Evolutionary conservation across 2,888 invertebrate species (phyloP).

Genomic region (Hypena proboscidalis): DNA sequence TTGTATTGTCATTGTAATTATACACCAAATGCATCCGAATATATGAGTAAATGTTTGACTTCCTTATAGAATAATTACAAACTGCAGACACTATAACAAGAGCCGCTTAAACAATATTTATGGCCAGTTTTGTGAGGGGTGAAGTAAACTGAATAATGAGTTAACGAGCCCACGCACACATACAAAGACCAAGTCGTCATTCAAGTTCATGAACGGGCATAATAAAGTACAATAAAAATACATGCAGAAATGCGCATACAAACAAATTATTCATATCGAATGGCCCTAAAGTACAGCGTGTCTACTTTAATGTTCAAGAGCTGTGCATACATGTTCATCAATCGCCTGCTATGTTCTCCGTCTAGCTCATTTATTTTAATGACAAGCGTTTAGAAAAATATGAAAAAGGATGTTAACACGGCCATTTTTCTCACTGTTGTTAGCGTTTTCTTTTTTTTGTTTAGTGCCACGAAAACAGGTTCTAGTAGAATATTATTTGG

Average conservation of each 20-base stretch:
- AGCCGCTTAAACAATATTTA: not conserved
- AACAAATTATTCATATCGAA: conserved; percentile 5
- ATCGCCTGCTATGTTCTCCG: not conserved
- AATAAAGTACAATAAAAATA: conserved; percentile 2
- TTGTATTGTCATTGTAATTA: too few relatives aligned
- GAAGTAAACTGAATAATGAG: conserved; percentile 2
- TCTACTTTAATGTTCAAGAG: conserved; percentile 1
- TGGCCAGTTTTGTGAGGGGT: conserved; percentile 1
- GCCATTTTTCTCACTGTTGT: not conserved
- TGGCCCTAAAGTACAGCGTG: conserved; percentile 7
- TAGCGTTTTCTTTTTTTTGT: too few relatives aligned
- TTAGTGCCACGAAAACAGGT: too few relatives aligned
- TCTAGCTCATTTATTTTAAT: conserved; percentile 7
- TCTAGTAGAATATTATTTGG: too few relatives aligned
- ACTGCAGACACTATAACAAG: not conserved
- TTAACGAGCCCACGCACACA: conserved; percentile 2
- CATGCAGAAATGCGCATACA: not conserved
- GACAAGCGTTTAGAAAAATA: conserved; percentile 3
- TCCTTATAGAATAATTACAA: conserved; percentile 3
- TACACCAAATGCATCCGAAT: not conserved
- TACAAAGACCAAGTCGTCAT: not conserved
- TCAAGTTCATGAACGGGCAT: too few relatives aligned
- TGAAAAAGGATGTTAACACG: not conserved
- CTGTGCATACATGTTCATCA: conserved; percentile 4
- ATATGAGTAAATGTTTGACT: conserved; percentile 1